phyloP scores from a whole-genome alignment of 2,113 vertebrate species.

The Axis porcinus region DNA sequence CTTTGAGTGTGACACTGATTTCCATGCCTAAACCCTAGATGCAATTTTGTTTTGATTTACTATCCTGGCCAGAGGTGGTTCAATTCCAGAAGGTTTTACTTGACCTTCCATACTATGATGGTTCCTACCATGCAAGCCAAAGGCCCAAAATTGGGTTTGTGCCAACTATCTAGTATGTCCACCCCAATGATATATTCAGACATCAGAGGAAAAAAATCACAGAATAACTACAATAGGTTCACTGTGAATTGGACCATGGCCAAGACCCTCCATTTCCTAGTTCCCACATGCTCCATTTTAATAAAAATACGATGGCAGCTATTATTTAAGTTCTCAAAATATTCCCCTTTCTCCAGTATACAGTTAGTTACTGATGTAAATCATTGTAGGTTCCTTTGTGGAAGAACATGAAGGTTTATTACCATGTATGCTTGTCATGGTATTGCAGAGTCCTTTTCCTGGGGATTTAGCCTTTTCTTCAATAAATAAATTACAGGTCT shows the following conservation, averaged over 20 bases:
- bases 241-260: not conserved
- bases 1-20: not conserved
- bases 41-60: not conserved
- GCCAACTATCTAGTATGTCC: not conserved
- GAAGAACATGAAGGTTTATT: not conserved
- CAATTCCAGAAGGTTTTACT: not conserved
- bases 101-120: not conserved
- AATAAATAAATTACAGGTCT: not conserved
- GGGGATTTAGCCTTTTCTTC: not conserved
- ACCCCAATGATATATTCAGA: not conserved
- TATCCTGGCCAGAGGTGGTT: not conserved
- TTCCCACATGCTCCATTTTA: not conserved
- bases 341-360: not conserved
- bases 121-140: not conserved
- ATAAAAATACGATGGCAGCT: not conserved
- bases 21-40: not conserved
- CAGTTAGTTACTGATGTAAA: not conserved
- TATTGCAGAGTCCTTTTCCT: not conserved
- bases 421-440: not conserved
- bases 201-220: not conserved
- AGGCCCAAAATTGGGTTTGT: not conserved
- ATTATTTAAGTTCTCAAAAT: not conserved
- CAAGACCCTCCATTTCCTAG: not conserved
- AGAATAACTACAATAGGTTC: not conserved
- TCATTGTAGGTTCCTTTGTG: not conserved